phyloP scores from a whole-genome alignment of 2,888 invertebrate genomes.

The Drosophila colorata region DNA sequence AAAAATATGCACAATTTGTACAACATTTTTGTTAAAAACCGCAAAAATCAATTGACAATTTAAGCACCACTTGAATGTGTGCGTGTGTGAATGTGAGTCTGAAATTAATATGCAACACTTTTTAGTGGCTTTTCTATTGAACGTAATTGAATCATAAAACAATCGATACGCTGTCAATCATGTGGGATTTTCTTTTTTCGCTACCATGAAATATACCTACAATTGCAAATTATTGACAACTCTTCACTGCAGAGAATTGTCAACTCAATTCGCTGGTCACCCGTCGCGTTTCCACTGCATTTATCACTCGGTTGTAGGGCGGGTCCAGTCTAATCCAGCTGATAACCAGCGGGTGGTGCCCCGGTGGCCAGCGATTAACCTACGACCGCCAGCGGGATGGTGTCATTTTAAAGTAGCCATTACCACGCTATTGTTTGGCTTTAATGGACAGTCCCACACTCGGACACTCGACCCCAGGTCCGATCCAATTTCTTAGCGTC shows the following conservation, averaged over 20 bases:
- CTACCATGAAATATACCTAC: conserved; percentile 5
- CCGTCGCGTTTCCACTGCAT: conserved; percentile 52
- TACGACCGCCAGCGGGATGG: conserved; percentile 47
- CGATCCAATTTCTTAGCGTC: conserved; percentile 68
- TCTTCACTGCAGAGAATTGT: conserved; percentile 43
- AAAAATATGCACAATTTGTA: conserved; percentile 66
- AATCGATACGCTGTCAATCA: conserved; percentile 4
- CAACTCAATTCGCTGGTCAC: conserved; percentile 65
- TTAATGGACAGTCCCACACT: conserved; percentile 49
- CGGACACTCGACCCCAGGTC: conserved; percentile 15
- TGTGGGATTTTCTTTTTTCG: conserved; percentile 17
- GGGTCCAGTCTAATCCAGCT: conserved; percentile 46
- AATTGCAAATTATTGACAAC: conserved; percentile 43
- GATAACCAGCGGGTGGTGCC: conserved; percentile 76
- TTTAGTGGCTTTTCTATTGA: conserved; percentile 65
- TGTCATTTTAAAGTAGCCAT: conserved; percentile 81
- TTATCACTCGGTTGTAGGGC: conserved; percentile 57
- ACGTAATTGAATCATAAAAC: conserved; percentile 73
- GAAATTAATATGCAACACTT: conserved; percentile 63
- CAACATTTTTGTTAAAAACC: conserved; percentile 80
- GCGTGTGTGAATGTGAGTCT: conserved; percentile 19
- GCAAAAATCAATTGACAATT: conserved; percentile 83
- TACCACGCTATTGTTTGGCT: conserved; percentile 79
- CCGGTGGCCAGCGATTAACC: conserved; percentile 63
- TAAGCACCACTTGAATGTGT: conserved; percentile 47